Conservation (phyloP, 37 sponge, comb jelly and placozoan genomes). For the Theonella swinhoei region DNA sequence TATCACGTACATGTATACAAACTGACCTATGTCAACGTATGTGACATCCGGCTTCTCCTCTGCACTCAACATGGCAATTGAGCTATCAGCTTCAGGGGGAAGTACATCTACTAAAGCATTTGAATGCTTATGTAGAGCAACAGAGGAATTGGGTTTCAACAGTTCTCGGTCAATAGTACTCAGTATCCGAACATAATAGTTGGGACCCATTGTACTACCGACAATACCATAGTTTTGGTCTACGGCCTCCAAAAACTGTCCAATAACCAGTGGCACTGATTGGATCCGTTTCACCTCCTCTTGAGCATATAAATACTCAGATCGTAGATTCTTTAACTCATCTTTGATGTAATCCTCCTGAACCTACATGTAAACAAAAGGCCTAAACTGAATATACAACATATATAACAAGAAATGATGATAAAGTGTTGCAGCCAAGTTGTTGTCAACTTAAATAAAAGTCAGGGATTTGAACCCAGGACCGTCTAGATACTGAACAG, state of each 20-base stretch:
- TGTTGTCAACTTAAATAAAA: neutral
- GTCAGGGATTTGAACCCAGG: neutral
- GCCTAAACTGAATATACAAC: neutral
- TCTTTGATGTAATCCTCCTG: conserved; percentile 99
- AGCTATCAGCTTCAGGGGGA: conserved; percentile 97
- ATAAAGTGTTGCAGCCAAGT: neutral
- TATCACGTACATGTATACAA: too few species aligned
- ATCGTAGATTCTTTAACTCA: conserved; percentile 95
- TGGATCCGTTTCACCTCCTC: conserved; percentile 98
- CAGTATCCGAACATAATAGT: conserved; percentile 95
- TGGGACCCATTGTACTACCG: conserved; percentile 65
- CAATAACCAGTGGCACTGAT: conserved; percentile 99
- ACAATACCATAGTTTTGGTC: conserved; percentile 97
- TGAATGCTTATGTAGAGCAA: conserved; percentile 98
- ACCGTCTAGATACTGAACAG: too few species aligned
- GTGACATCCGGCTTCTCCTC: conserved; percentile 96
- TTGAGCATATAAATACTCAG: conserved; percentile 91
- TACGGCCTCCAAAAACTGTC: conserved; percentile 98
- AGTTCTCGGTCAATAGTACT: conserved; percentile 98
- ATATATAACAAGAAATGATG: too few species aligned
- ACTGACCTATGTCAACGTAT: conserved; percentile 86
- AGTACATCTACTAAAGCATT: conserved; percentile 97
- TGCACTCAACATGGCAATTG: conserved; percentile 92
- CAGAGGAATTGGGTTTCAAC: conserved; percentile 93
- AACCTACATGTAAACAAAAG: conserved; percentile 45